Percentiles rank a stretch among this genome's conserved stretches.
phyloP scores from a whole-genome alignment of 2,888 invertebrate species.

The Rambutsinella grinnellia region DNA sequence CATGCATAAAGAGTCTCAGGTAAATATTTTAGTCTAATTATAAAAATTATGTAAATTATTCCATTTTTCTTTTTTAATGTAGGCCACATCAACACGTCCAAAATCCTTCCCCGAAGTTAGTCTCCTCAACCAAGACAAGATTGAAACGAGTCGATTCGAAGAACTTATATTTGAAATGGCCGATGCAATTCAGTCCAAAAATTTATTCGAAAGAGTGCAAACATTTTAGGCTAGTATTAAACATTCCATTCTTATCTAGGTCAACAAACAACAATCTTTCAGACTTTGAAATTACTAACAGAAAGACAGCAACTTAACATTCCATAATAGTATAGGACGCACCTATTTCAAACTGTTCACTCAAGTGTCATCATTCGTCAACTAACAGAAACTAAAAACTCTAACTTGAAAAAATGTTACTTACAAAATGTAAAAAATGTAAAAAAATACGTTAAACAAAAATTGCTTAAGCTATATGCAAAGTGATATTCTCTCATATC shows the following conservation, averaged over 20 bases:
- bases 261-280: constrained; percentile 47
- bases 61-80: neutral
- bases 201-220: constrained; percentile 49
- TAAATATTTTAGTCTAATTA: too few species aligned
- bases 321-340: too few species aligned
- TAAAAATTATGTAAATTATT: too few species aligned
- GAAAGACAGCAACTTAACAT: constrained; percentile 54
- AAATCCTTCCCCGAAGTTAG: constrained; percentile 55
- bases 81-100: constrained; percentile 43
- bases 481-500: too few species aligned
- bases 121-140: constrained; percentile 46
- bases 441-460: too few species aligned
- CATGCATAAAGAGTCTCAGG: constrained; percentile 83
- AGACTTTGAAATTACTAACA: constrained; percentile 56
- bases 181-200: constrained; percentile 52
- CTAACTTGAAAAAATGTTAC: too few species aligned
- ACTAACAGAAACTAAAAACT: too few species aligned
- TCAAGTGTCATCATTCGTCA: too few species aligned
- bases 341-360: too few species aligned
- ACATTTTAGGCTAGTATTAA: neutral
- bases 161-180: constrained; percentile 54
- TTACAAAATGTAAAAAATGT: too few species aligned
- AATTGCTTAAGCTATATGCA: too few species aligned
- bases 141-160: constrained; percentile 49
- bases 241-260: neutral